These are phyloP conservation scores for Aldrovandia affinis DNA, from an alignment of 2,797 vertebrate species.

Conservation along the genomic window DNA sequence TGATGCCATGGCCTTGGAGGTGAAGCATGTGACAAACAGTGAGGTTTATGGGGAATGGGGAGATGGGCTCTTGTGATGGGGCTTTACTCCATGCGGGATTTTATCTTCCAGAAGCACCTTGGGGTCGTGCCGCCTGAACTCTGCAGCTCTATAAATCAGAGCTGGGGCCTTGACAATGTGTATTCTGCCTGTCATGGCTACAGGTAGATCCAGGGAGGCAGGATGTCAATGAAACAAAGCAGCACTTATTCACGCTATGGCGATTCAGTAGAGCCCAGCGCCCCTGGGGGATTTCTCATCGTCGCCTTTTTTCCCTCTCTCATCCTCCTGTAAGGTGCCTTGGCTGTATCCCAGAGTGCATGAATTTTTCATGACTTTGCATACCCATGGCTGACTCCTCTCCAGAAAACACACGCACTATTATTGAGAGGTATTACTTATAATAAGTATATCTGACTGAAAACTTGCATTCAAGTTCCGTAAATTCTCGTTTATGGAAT, in stretches of 20 bases:
- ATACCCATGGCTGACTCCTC: constrained; percentile 77
- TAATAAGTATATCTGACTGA: not conserved
- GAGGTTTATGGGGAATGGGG: constrained; percentile 20
- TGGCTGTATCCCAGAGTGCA: constrained; percentile 75
- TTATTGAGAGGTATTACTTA: not conserved
- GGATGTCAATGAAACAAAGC: constrained; percentile 81
- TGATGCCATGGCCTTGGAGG: constrained; percentile 44
- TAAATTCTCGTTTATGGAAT: too few species aligned
- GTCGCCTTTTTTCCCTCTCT: constrained; percentile 81
- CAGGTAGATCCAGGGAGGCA: constrained; percentile 55
- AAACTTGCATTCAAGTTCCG: too few species aligned
- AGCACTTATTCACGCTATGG: constrained; percentile 77
- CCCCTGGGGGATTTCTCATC: constrained; percentile 79
- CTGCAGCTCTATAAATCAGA: constrained; percentile 61
- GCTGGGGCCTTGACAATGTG: constrained; percentile 48
- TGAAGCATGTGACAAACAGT: constrained; percentile 2
- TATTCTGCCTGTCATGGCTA: constrained; percentile 54
- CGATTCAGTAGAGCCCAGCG: constrained; percentile 79
- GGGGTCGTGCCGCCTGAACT: constrained; percentile 54
- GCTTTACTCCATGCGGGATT: constrained; percentile 51
- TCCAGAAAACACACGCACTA: constrained; percentile 65
- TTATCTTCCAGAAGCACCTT: constrained; percentile 64
- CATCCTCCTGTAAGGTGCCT: constrained; percentile 78
- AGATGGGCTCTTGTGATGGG: constrained; percentile 42
- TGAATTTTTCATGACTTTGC: constrained; percentile 88